Evolutionary conservation across 2,113 vertebrate species (phyloP).

Genomic region (Pseudopipra pipra): DNA sequence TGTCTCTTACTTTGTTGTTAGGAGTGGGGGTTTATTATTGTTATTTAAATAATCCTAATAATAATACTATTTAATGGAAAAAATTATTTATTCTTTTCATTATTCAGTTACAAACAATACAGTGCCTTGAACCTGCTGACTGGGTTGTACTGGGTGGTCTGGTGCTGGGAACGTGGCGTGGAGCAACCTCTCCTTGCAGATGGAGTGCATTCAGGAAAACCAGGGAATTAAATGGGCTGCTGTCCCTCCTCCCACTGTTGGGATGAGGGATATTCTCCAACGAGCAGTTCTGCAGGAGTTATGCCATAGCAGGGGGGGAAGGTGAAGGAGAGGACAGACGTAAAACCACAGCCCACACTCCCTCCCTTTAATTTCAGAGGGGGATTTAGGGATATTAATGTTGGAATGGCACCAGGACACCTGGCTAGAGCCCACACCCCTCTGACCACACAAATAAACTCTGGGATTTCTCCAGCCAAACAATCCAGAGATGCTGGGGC

Average conservation of each 20-base stretch:
- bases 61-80: background rate
- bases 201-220: background rate
- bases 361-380: background rate
- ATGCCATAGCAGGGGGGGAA: background rate
- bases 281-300: background rate
- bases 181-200: background rate
- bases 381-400: background rate
- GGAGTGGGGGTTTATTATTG: background rate
- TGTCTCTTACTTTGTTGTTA: background rate
- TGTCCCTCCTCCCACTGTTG: background rate
- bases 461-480: background rate
- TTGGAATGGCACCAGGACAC: conserved; percentile 29
- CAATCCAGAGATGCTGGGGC: accelerated
- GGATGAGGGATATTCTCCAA: background rate
- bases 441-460: background rate
- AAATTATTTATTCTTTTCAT: background rate
- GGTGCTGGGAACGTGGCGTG: accelerated
- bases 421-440: background rate
- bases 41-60: background rate
- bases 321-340: background rate
- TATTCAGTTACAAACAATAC: background rate
- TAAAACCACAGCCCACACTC: background rate
- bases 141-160: background rate
- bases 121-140: background rate
- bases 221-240: background rate